These are phyloP conservation scores for Tipula lateralis DNA, from an alignment of 2,888 invertebrate genomes.

Conservation along the genomic window DNA sequence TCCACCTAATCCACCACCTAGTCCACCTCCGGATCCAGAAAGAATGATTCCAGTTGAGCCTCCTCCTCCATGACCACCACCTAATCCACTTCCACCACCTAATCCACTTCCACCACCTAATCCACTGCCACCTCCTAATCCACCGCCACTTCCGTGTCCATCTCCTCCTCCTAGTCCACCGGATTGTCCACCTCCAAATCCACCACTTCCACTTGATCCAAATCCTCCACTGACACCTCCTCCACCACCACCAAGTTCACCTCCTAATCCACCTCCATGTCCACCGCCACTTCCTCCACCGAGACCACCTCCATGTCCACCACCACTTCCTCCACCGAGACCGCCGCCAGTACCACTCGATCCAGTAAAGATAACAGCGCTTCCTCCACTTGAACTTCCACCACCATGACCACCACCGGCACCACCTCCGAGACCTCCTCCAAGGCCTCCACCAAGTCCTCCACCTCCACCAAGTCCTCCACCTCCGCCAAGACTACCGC, in stretches of 20 bases:
- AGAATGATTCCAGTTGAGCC: slow-evolving; percentile 20
- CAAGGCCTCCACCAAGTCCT: not conserved
- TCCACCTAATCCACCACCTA: slow-evolving; percentile 31
- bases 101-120: slow-evolving; percentile 31
- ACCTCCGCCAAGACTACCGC: not conserved
- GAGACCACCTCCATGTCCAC: not conserved
- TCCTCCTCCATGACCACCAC: slow-evolving; percentile 27
- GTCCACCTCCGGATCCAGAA: slow-evolving; percentile 31
- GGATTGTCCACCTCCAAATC: not conserved
- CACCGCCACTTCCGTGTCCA: slow-evolving; percentile 31
- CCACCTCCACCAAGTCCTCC: not conserved
- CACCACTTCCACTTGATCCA: slow-evolving; percentile 27
- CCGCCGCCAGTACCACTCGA: not conserved
- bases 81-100: slow-evolving; percentile 26
- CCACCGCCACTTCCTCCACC: slow-evolving; percentile 6
- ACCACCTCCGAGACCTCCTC: slow-evolving; percentile 16
- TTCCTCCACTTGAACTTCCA: not conserved
- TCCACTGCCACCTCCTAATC: slow-evolving; percentile 29
- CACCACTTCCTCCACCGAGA: not conserved
- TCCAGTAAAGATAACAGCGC: not conserved
- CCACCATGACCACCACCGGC: not conserved
- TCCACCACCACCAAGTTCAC: slow-evolving; percentile 29
- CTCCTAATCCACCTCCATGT: slow-evolving; percentile 28
- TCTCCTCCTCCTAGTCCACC: slow-evolving; percentile 31
- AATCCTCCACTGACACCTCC: slow-evolving; percentile 31